Base-by-base conservation (phyloP, 2,888 invertebrate species). In the Prenolepis imparis region DNA sequence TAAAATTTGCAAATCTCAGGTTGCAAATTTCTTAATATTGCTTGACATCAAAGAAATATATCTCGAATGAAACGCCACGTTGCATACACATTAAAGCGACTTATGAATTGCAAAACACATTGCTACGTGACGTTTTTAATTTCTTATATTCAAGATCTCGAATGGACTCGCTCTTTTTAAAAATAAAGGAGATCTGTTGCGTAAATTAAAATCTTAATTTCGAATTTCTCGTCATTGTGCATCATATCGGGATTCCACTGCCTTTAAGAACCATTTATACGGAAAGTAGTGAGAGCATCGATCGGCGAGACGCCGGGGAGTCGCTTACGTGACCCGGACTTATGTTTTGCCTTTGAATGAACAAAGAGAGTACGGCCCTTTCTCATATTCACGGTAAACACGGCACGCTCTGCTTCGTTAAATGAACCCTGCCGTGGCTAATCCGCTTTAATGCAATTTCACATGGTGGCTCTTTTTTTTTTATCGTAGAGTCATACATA, bases 251-350 rank as follows among this genome's bases (percentile, higher is more conserved):
- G 48, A 63, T 82, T 70, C 57, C 81, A 68, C 63, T 80, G 82
- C 81, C 77, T 86, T 88, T 84, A 61, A 84, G 74, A 86, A 82
- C 81, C 87, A 84, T 89, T 90, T 90, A 82, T 85, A 90, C 89
- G 89, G 90, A 85, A 90, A 90, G 90, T 90, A 81, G 88, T 84
- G 84, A 88, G 82, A 84, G 5, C 48, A 90, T 90, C 90, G 90
- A 90, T 90, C 90, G 89, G 39, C 61, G n/a, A 44, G 73, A 24
- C 6, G 48, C 36, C 44, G 36, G 83, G 64, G 74, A 84, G 86
- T 86, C 78, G 86, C 87, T 90, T 90, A 90, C 88, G 88, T 90
- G 90, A 90, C 90, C 86, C 89, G 89, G 90, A 90, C 90, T 90
- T 90, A 83, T 85, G 90, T 90, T 86, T 85, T 83, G 85, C 77